Percentiles rank a stretch among this genome's conserved stretches.
phyloP scores from a whole-genome alignment of 92 coral and sea anemone species.

The Meandrina meandrites region DNA sequence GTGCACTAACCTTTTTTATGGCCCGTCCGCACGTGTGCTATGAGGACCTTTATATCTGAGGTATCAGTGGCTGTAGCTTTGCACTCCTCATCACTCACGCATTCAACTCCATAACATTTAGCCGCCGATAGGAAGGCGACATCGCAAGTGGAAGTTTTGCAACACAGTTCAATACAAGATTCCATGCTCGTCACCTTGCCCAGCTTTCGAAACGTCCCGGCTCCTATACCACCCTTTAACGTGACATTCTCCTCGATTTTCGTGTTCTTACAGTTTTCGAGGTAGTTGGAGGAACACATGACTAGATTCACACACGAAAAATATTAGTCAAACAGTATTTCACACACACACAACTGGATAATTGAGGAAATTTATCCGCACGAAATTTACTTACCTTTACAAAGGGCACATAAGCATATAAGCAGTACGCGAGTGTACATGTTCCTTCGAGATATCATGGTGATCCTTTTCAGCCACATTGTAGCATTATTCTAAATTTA shows the following conservation, averaged over 20 bases:
- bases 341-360: conserved; percentile 29
- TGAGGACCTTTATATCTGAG: conserved; percentile 94
- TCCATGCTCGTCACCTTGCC: conserved; percentile 98
- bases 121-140: conserved; percentile 96
- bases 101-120: conserved; percentile 98
- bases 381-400: conserved; percentile 34
- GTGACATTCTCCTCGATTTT: conserved; percentile 97
- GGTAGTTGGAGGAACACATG: conserved; percentile 40
- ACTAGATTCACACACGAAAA: conserved; percentile 44
- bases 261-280: conserved; percentile 89
- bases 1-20: conserved; percentile 86
- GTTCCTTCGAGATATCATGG: not conserved
- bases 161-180: conserved; percentile 96
- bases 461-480: not conserved
- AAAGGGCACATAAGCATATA: conserved; percentile 20
- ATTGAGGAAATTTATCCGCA: not conserved
- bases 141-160: conserved; percentile 92
- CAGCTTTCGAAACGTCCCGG: conserved; percentile 95
- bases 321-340: conserved; percentile 11
- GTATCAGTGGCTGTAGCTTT: conserved; percentile 98
- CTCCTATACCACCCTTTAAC: conserved; percentile 95
- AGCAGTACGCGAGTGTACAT: conserved; percentile 22
- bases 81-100: conserved; percentile 99
- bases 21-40: conserved; percentile 95
- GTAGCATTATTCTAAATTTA: conserved; percentile 9